A percentile compares a stretch with the other conserved stretches of the same genome.
Evolutionary conservation across 2,797 vertebrate species (phyloP).

Genomic region (Platalea minor): DNA sequence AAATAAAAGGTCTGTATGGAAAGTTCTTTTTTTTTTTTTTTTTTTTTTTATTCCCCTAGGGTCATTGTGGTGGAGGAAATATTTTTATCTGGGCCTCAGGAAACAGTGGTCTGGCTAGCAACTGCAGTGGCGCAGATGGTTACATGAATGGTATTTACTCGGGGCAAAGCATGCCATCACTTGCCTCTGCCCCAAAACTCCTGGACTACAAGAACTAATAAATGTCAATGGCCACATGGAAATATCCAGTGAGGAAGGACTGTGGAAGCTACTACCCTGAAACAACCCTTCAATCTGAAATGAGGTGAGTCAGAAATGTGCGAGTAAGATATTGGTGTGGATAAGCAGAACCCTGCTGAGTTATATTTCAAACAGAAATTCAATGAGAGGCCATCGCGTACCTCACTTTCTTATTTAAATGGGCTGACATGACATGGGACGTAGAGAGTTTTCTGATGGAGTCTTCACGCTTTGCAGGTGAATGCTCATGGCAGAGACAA

Average conservation of each 20-base stretch:
- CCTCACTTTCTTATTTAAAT: background rate
- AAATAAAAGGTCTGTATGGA: slow-evolving; percentile 72
- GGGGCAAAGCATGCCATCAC: background rate
- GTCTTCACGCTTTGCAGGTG: background rate
- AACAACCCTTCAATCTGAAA: background rate
- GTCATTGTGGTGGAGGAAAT: slow-evolving; percentile 66
- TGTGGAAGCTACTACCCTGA: background rate
- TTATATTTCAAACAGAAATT: background rate
- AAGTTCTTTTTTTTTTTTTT: slow-evolving; percentile 66
- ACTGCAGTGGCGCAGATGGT: slow-evolving; percentile 36
- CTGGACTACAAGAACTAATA: background rate
- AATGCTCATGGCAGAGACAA: background rate
- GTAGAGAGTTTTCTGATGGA: background rate
- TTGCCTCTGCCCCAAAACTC: background rate
- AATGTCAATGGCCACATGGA: background rate
- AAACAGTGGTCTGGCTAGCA: slow-evolving; percentile 76
- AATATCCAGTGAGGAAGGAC: background rate
- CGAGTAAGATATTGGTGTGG: background rate
- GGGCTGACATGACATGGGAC: background rate
- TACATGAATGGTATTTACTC: slow-evolving; percentile 10
- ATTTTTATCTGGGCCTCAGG: slow-evolving; percentile 77
- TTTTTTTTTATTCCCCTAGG: slow-evolving; percentile 39
- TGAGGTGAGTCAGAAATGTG: background rate
- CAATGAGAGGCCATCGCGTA: background rate
- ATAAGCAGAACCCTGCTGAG: background rate